Evolutionary conservation across 2,797 vertebrate species (phyloP), one percentile per base, ranked within the genome.

Genomic region (Ataeniobius toweri): DNA sequence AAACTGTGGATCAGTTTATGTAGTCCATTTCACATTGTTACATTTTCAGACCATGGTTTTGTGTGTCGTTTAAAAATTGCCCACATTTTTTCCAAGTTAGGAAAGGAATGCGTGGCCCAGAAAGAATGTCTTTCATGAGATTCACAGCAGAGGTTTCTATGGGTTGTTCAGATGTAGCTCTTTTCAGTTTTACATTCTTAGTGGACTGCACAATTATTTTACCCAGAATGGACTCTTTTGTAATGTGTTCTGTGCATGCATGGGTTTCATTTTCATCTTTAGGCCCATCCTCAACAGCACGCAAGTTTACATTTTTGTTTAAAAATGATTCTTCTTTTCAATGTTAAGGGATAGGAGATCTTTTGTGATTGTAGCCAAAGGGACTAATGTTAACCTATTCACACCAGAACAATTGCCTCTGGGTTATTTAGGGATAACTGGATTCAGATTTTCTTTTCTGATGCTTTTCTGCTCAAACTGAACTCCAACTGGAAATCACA

Each of bases 91-190:
- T 71, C 53, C 3, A 46, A 14, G 65, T 61, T 24, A n/a, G 28
- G 1, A 76, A 26, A n/a, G 39, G 1, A 76, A 26, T 74, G 74
- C 31, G 51, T 31, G 26, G 5, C 39, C 28, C 53, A n/a, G 56
- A 55, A 46, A 80, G 18, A 31, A 58, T 18, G 44, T 28, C 28
- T 56, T 74, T 79, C 44, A n/a, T 63, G n/a, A 26, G 41, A n/a
- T 26, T 13, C 67, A 26, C 41, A 69, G 67, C 41, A 26, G 41
- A 69, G 2, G 6, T 74, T 8, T 53, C 6, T 36, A 26, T 77
- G 51, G 39, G 61, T 77, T 65, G 79, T 76, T 74, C 70, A 71
- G 26, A 63, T 46, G 46, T 50, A 13, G 7, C 58, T 67, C 51
- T 65, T 44, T 51, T 67, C 44, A 59, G 3, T 61, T 80, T 36